Conservation (phyloP, 2,113 vertebrate species). For the Mugil cephalus region DNA sequence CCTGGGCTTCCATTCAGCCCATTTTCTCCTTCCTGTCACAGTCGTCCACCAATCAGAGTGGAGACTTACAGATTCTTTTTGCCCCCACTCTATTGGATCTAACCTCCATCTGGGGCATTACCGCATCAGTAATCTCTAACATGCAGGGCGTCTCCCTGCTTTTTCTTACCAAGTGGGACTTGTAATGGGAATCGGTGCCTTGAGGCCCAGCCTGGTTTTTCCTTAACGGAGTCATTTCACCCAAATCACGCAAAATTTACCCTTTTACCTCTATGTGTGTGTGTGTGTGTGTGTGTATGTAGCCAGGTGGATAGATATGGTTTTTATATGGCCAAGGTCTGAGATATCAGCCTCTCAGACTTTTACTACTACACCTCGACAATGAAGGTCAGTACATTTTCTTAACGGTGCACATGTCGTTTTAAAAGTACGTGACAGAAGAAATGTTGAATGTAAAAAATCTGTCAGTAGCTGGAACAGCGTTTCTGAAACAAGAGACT, state of each 20-base stretch:
- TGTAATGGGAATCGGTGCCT: slow-evolving; percentile 58
- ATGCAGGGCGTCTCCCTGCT: neutral
- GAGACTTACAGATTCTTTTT: slow-evolving; percentile 18
- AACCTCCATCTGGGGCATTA: slow-evolving; percentile 10
- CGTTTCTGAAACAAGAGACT: neutral
- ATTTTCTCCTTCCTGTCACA: slow-evolving; percentile 49
- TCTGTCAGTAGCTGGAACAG: neutral
- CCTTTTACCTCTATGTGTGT: too few relatives aligned
- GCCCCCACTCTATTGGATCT: neutral
- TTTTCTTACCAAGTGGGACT: slow-evolving; percentile 41
- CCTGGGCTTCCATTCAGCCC: slow-evolving; percentile 41
- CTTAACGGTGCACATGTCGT: too few relatives aligned
- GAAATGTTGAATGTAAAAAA: slow-evolving; percentile 2
- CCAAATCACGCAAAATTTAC: slow-evolving; percentile 17
- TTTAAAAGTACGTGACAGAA: neutral
- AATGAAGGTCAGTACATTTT: neutral
- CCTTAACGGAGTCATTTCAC: slow-evolving; percentile 32
- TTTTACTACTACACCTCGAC: neutral
- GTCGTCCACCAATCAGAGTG: slow-evolving; percentile 43
- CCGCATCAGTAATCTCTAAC: too few relatives aligned
- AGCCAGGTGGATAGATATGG: neutral
- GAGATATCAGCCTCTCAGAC: neutral
- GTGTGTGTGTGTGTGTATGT: neutral
- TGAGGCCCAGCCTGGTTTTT: slow-evolving; percentile 58
- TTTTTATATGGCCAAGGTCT: neutral